Conservation (phyloP, 2,888 invertebrate genomes). For the Panzeria rudis region DNA sequence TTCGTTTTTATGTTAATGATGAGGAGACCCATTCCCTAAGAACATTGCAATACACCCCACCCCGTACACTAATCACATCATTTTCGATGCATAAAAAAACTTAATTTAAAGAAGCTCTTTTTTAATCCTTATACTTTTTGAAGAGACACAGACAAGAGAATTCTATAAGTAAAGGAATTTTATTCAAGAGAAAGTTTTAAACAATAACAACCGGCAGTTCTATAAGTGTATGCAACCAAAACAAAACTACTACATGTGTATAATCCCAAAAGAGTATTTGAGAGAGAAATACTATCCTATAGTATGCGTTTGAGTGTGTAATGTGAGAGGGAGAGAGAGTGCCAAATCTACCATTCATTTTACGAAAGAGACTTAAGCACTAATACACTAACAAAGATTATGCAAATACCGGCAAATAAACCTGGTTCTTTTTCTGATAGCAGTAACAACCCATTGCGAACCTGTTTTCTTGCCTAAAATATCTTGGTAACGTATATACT, state of each 20-base stretch:
- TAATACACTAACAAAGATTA: constrained; percentile 51
- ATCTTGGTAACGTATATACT: background rate
- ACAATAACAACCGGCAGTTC: constrained; percentile 48
- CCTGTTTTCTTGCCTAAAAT: constrained; percentile 40
- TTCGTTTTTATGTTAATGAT: background rate
- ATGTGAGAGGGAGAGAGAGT: constrained; percentile 16
- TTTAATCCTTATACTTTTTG: background rate
- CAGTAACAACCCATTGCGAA: constrained; percentile 53
- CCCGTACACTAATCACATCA: background rate
- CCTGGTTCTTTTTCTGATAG: background rate
- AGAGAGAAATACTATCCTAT: background rate
- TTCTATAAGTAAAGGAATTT: constrained; percentile 11
- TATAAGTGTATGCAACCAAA: constrained; percentile 64
- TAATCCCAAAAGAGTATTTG: background rate
- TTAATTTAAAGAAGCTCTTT: background rate
- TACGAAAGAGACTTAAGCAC: constrained; percentile 11
- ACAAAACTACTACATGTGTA: constrained; percentile 53
- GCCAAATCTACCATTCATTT: background rate
- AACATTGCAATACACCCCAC: background rate
- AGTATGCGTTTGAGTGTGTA: background rate
- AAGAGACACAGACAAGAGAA: background rate
- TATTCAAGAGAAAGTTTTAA: background rate
- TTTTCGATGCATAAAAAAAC: background rate
- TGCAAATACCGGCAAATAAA: constrained; percentile 57
- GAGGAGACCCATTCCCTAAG: background rate